phyloP scores from a whole-genome alignment of 2,113 vertebrate species.

The Ictalurus punctatus region DNA sequence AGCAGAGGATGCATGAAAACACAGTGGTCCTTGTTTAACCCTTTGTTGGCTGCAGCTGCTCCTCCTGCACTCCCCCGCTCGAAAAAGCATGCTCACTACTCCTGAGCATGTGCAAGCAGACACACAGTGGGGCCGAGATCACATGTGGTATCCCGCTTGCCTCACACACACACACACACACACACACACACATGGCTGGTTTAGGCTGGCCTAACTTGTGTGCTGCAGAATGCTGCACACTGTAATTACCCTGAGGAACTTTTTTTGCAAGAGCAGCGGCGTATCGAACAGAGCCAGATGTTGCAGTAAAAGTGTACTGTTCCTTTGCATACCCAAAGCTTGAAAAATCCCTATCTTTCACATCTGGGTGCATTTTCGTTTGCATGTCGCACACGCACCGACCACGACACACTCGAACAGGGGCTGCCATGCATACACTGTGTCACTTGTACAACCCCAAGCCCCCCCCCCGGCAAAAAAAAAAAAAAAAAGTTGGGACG shows the following conservation, averaged over 20 bases:
- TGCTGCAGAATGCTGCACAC: slow-evolving; percentile 11
- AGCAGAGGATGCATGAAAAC: slow-evolving; percentile 99
- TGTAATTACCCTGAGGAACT: slow-evolving; percentile 53
- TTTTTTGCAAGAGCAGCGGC: slow-evolving; percentile 48
- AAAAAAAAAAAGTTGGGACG: too few species aligned
- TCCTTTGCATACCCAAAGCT: slow-evolving; percentile 12
- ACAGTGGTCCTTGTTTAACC: slow-evolving; percentile 96
- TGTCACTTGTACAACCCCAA: not conserved
- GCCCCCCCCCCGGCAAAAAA: too few species aligned
- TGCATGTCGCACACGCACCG: slow-evolving; percentile 1
- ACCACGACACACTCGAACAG: not conserved
- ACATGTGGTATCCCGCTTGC: slow-evolving; percentile 35
- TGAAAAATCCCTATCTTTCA: slow-evolving; percentile 7
- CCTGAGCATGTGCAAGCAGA: slow-evolving; percentile 24
- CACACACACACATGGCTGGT: slow-evolving; percentile 24
- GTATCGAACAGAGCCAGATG: slow-evolving; percentile 55
- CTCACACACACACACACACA: slow-evolving; percentile 14
- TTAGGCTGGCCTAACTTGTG: slow-evolving; percentile 25
- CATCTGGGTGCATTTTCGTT: slow-evolving; percentile 25
- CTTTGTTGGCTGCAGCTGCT: slow-evolving; percentile 81
- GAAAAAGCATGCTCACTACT: slow-evolving; percentile 10
- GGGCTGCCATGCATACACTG: not conserved
- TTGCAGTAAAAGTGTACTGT: slow-evolving; percentile 41
- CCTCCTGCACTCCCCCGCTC: slow-evolving; percentile 26
- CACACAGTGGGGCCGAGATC: slow-evolving; percentile 20